These are phyloP conservation scores for Patella vulgata DNA, from an alignment of 1,140 invertebrate genomes.

Conservation along the genomic window DNA sequence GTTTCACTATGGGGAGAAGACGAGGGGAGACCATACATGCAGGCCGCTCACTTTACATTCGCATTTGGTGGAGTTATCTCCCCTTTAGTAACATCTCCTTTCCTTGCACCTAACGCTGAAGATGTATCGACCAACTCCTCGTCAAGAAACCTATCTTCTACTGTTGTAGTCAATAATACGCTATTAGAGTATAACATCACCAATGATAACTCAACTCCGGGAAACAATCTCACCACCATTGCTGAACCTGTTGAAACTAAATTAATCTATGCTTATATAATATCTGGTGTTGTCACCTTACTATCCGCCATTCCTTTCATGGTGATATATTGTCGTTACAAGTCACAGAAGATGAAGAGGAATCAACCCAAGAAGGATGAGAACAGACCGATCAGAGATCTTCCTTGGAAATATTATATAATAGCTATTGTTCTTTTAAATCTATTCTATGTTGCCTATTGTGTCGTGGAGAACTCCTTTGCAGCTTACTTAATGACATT, in stretches of 20 bases:
- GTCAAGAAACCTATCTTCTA: background rate
- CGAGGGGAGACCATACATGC: constrained; percentile 36
- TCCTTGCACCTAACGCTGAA: constrained; percentile 28
- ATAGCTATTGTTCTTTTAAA: constrained; percentile 24
- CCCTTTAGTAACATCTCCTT: constrained; percentile 44
- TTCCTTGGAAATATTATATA: constrained; percentile 20
- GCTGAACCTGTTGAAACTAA: constrained; percentile 5
- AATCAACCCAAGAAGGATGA: background rate
- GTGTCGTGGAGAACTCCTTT: constrained; percentile 43
- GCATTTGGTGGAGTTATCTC: constrained; percentile 43
- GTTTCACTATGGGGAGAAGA: constrained; percentile 35
- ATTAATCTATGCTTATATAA: constrained; percentile 34
- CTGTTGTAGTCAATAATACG: background rate
- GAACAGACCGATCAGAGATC: constrained; percentile 1
- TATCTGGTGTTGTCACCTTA: constrained; percentile 22
- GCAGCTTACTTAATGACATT: constrained; percentile 36
- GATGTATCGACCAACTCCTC: background rate
- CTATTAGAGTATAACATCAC: too few species aligned
- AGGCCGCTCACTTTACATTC: constrained; percentile 44
- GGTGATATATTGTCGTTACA: constrained; percentile 14
- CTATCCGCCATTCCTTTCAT: constrained; percentile 33
- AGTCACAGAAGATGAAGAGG: constrained; percentile 1
- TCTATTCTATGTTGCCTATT: constrained; percentile 31
- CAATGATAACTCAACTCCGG: background rate
- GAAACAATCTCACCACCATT: background rate